phyloP scores from a whole-genome alignment of 2,113 vertebrate genomes.

The Chaetops frenatus region DNA sequence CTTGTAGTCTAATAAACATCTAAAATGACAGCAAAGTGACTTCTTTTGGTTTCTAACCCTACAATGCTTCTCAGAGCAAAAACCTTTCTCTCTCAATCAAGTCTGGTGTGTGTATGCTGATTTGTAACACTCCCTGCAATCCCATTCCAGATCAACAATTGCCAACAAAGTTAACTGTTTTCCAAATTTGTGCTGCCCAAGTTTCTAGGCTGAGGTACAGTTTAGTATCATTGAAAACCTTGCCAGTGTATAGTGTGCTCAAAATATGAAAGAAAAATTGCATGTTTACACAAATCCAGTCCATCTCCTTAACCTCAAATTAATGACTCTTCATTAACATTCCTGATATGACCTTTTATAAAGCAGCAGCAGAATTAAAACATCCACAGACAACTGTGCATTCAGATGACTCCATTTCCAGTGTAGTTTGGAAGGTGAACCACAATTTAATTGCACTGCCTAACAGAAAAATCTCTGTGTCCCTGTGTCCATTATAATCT shows the following conservation, averaged over 20 bases:
- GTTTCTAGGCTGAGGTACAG: background rate
- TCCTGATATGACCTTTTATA: background rate
- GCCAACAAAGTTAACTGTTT: background rate
- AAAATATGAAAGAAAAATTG: background rate
- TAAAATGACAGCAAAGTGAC: background rate
- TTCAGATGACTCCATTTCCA: background rate
- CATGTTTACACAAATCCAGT: background rate
- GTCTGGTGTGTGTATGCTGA: background rate
- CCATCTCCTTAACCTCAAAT: background rate
- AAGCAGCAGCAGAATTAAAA: background rate
- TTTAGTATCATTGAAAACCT: background rate
- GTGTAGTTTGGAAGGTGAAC: background rate
- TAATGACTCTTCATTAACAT: background rate
- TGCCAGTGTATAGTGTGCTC: background rate
- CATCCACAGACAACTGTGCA: background rate
- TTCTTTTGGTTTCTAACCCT: background rate
- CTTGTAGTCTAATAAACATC: background rate
- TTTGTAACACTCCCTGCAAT: background rate
- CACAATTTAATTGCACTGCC: constrained; percentile 6
- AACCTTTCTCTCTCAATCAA: background rate
- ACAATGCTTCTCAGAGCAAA: background rate
- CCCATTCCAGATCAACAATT: background rate
- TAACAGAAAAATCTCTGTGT: background rate
- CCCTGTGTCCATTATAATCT: background rate
- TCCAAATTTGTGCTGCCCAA: background rate